Conservation (phyloP, 2,113 vertebrate species). For the Spermophilus dauricus region DNA sequence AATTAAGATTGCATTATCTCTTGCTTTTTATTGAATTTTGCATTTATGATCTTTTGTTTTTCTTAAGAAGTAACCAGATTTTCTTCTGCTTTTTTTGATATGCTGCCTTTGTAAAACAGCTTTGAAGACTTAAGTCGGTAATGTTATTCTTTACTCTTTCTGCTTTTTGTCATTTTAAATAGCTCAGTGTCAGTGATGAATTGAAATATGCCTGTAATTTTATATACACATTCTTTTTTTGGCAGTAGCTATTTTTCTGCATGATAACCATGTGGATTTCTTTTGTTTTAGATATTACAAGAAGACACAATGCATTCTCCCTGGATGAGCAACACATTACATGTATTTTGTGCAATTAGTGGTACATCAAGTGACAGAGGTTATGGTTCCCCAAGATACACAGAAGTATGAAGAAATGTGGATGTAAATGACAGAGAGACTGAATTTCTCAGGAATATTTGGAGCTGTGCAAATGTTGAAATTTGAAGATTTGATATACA, state of each 20-base stretch:
- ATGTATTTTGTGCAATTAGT: conserved; percentile 98
- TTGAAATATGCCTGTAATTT: conserved; percentile 67
- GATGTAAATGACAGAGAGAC: conserved; percentile 55
- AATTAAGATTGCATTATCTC: neutral
- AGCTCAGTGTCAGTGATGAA: conserved; percentile 69
- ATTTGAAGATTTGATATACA: conserved; percentile 54
- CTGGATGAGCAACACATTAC: conserved; percentile 94
- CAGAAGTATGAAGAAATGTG: conserved; percentile 81
- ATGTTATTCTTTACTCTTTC: conserved; percentile 79
- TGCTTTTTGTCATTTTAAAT: conserved; percentile 80
- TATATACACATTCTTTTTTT: conserved; percentile 53
- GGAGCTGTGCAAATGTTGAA: conserved; percentile 78
- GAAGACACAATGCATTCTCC: conserved; percentile 95
- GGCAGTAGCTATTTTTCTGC: neutral
- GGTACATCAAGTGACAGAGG: conserved; percentile 92
- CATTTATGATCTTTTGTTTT: conserved; percentile 9
- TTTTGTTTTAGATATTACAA: conserved; percentile 92
- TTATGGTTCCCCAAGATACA: conserved; percentile 87
- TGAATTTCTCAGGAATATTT: conserved; percentile 89
- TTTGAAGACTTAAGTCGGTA: conserved; percentile 90
- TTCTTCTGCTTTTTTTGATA: conserved; percentile 86
- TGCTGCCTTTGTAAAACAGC: conserved; percentile 90
- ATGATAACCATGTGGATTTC: conserved; percentile 64
- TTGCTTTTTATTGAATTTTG: conserved; percentile 32
- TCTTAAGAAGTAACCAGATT: conserved; percentile 81